These are phyloP conservation scores for Crenichthys baileyi DNA, from an alignment of 2,797 vertebrate genomes.

Conservation along the genomic window DNA sequence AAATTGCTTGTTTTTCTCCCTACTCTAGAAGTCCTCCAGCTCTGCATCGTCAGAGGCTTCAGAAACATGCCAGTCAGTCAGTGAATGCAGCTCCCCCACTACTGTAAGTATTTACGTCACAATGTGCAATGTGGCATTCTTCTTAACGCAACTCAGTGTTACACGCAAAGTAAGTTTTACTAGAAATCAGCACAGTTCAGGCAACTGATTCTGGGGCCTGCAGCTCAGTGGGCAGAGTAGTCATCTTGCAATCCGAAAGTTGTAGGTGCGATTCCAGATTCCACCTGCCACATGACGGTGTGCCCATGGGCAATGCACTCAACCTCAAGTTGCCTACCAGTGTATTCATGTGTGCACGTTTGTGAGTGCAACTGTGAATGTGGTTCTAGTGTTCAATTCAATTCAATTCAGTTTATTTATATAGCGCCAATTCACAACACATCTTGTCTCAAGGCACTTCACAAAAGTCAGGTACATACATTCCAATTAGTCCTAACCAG, in stretches of 20 bases:
- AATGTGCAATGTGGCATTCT: neutral
- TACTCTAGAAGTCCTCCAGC: slow-evolving; percentile 94
- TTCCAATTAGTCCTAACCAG: too few relatives aligned
- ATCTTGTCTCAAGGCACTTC: too few relatives aligned
- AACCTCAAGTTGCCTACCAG: too few relatives aligned
- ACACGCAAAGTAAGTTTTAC: neutral
- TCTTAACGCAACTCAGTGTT: neutral
- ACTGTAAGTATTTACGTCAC: slow-evolving; percentile 83
- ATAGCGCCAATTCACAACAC: too few relatives aligned
- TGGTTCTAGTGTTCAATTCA: too few relatives aligned
- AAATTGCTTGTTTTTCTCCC: slow-evolving; percentile 11
- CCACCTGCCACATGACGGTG: neutral
- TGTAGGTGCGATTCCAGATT: neutral
- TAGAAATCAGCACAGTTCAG: neutral
- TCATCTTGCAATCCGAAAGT: neutral
- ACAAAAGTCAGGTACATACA: too few relatives aligned
- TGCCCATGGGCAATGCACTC: neutral
- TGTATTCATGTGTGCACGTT: too few relatives aligned
- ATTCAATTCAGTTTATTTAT: too few relatives aligned
- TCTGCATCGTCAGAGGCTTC: slow-evolving; percentile 97
- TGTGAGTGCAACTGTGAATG: too few relatives aligned
- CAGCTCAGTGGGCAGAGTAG: neutral
- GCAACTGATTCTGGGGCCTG: neutral
- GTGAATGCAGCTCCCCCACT: slow-evolving; percentile 98
- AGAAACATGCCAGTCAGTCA: slow-evolving; percentile 97